Percentiles rank a stretch among this genome's conserved stretches.
phyloP scores from a whole-genome alignment of 2,888 invertebrate species.

The Autographa gamma region DNA sequence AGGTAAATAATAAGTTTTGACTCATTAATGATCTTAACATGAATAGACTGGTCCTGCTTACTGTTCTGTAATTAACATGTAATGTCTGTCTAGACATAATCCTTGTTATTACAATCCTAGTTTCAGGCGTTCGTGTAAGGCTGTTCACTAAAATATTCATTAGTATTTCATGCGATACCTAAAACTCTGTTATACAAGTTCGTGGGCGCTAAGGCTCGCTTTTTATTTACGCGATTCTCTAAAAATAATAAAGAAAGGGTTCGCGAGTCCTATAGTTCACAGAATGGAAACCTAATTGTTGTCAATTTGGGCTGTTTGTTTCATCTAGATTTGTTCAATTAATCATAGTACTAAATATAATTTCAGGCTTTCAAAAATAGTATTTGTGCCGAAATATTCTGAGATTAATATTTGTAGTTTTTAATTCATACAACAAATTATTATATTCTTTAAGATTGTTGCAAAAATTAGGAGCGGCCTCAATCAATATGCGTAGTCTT shows the following conservation, averaged over 20 bases:
- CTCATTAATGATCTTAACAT: slow-evolving; percentile 29
- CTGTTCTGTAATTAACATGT: slow-evolving; percentile 34
- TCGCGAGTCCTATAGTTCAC: too few relatives aligned
- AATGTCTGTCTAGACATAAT: slow-evolving; percentile 51
- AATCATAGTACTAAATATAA: too few relatives aligned
- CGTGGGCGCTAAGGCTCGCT: slow-evolving; percentile 21
- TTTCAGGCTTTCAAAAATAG: too few relatives aligned
- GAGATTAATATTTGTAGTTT: too few relatives aligned
- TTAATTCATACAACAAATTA: neutral
- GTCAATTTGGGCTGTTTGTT: too few relatives aligned
- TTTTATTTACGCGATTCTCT: slow-evolving; percentile 12
- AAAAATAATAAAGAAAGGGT: neutral
- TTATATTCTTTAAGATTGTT: neutral
- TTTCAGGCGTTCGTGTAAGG: slow-evolving; percentile 25
- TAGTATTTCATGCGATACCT: slow-evolving; percentile 34
- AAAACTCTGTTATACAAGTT: slow-evolving; percentile 31
- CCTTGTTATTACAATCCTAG: slow-evolving; percentile 46
- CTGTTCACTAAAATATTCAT: slow-evolving; percentile 53
- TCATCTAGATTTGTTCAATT: too few relatives aligned
- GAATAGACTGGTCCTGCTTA: slow-evolving; percentile 16
- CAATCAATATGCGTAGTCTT: slow-evolving; percentile 3
- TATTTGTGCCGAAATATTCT: too few relatives aligned
- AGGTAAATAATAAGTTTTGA: slow-evolving; percentile 27
- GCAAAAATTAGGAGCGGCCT: neutral
- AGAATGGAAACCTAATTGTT: too few relatives aligned